Percentiles rank a stretch among this genome's conserved stretches.
Evolutionary conservation across 2,888 invertebrate species (phyloP).

Genomic region (Drosophila putrida): DNA sequence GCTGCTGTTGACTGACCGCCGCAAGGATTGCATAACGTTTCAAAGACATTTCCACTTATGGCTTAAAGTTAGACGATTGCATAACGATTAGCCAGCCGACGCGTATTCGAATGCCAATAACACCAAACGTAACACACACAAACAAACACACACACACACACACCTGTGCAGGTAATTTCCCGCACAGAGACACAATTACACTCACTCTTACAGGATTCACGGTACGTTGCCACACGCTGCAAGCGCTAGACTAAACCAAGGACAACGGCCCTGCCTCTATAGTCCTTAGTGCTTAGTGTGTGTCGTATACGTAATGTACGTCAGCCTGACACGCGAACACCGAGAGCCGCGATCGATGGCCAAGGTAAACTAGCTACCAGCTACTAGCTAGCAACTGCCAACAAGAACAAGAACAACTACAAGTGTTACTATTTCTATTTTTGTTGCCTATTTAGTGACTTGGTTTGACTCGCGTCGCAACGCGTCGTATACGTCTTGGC

Average conservation of each 20-base stretch:
- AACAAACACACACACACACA: conserved; percentile 19
- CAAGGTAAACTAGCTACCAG: conserved; percentile 48
- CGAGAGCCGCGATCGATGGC: conserved; percentile 66
- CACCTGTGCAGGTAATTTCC: conserved; percentile 7
- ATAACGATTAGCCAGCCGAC: conserved; percentile 71
- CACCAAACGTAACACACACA: conserved; percentile 46
- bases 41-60: conserved; percentile 87
- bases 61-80: conserved; percentile 62
- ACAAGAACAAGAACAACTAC: conserved; percentile 15
- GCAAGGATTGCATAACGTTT: conserved; percentile 87
- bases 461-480: conserved; percentile 10
- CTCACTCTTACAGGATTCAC: conserved; percentile 9
- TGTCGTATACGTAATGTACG: conserved; percentile 43
- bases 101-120: conserved; percentile 51
- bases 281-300: conserved; percentile 33
- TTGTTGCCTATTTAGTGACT: conserved; percentile 19
- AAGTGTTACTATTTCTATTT: conserved; percentile 52
- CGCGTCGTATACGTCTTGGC: conserved; percentile 68
- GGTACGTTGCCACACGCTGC: conserved; percentile 24
- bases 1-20: conserved; percentile 83
- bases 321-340: conserved; percentile 45
- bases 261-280: conserved; percentile 54
- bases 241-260: conserved; percentile 73
- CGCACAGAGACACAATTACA: conserved; percentile 36
- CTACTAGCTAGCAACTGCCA: conserved; percentile 8